Conservation (phyloP, 2,797 vertebrate genomes). For the Lepus oiostolus region DNA sequence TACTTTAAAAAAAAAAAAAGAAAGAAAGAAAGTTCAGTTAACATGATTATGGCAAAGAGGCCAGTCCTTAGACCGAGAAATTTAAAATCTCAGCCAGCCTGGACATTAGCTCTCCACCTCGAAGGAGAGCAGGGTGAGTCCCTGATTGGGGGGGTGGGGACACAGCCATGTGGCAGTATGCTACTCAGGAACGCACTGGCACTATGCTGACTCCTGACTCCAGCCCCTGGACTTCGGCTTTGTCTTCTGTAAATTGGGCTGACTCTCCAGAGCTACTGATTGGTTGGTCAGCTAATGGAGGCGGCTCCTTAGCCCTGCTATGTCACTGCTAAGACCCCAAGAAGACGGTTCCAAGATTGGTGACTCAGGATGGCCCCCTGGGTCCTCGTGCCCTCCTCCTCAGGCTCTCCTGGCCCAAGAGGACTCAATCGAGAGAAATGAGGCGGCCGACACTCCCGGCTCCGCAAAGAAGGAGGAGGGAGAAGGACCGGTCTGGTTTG, state of each 20-base stretch:
- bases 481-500: not conserved
- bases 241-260: not conserved
- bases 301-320: not conserved
- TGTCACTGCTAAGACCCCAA: not conserved
- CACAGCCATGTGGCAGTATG: accelerated
- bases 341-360: accelerated
- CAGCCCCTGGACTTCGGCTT: not conserved
- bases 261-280: not conserved
- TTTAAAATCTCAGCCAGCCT: not conserved
- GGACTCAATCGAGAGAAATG: not conserved
- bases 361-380: not conserved
- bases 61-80: not conserved
- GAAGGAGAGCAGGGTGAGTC: not conserved
- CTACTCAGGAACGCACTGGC: accelerated
- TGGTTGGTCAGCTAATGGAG: not conserved
- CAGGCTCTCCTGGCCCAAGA: not conserved
- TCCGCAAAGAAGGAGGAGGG: not conserved
- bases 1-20: too few species aligned
- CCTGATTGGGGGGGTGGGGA: not conserved
- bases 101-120: not conserved
- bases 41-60: not conserved
- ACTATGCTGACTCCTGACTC: not conserved
- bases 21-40: not conserved
- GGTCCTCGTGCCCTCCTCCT: constrained; percentile 10
- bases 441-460: not conserved